These are phyloP conservation scores for Taphrorychus bicolor DNA, from an alignment of 2,888 invertebrate species.

Conservation along the genomic window DNA sequence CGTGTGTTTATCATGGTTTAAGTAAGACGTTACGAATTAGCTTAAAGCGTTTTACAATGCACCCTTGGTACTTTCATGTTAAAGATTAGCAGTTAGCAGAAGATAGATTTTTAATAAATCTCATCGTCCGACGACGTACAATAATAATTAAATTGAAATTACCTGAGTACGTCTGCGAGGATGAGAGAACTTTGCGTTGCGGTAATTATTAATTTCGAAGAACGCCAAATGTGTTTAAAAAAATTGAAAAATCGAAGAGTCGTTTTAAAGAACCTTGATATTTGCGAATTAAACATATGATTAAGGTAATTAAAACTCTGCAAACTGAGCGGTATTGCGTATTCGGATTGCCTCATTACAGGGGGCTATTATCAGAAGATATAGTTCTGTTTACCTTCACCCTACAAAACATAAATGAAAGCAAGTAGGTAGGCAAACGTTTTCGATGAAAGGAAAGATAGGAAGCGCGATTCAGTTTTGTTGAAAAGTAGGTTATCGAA, in stretches of 20 bases:
- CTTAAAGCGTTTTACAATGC: slow-evolving; percentile 7
- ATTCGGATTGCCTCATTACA: too few species aligned
- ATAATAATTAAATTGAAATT: slow-evolving; percentile 14
- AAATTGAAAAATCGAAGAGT: not conserved
- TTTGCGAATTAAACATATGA: slow-evolving; percentile 6
- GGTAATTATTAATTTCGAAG: too few species aligned
- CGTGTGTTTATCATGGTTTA: slow-evolving; percentile 5
- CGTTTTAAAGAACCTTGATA: not conserved
- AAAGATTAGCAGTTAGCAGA: slow-evolving; percentile 5
- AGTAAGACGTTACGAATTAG: slow-evolving; percentile 13
- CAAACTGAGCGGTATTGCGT: not conserved
- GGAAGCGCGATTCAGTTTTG: too few species aligned
- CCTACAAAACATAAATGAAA: not conserved
- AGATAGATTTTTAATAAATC: slow-evolving; percentile 12
- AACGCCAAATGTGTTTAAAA: not conserved
- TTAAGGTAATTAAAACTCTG: slow-evolving; percentile 5
- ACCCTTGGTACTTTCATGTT: slow-evolving; percentile 1
- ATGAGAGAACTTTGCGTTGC: too few species aligned
- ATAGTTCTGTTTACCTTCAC: not conserved
- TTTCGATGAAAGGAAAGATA: not conserved
- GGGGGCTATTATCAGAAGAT: not conserved
- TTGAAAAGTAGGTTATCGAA: slow-evolving; percentile 2
- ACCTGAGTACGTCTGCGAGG: not conserved
- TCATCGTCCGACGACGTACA: slow-evolving; percentile 4
- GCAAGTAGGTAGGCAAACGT: not conserved